Percentiles rank a stretch among this genome's conserved stretches.
Conservation (phyloP, 2,797 vertebrate species). For the Protosalanx chinensis region DNA sequence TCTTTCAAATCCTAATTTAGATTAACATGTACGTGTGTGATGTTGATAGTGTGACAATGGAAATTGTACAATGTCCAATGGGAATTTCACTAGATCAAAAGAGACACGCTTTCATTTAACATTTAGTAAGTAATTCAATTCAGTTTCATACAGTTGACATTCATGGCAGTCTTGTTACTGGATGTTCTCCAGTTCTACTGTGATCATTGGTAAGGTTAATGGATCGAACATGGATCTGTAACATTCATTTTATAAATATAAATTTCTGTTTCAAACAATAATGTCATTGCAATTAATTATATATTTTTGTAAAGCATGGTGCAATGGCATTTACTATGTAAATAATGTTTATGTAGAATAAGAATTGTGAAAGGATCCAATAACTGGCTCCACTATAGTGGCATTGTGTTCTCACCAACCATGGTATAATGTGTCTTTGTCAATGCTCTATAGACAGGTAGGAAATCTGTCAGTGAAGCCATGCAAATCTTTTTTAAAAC, state of each 20-base stretch:
- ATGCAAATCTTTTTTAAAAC: slow-evolving; percentile 73
- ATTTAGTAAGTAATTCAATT: slow-evolving; percentile 7
- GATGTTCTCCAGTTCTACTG: neutral
- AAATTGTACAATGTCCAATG: slow-evolving; percentile 30
- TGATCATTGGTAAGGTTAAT: slow-evolving; percentile 1
- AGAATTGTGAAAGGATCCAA: slow-evolving; percentile 24
- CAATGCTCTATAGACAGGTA: slow-evolving; percentile 20
- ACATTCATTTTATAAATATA: slow-evolving; percentile 49
- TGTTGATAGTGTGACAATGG: slow-evolving; percentile 27
- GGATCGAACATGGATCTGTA: slow-evolving; percentile 1
- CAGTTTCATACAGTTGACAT: neutral
- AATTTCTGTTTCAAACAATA: slow-evolving; percentile 20
- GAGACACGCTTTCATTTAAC: slow-evolving; percentile 3
- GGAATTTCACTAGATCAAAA: slow-evolving; percentile 20
- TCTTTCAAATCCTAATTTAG: neutral
- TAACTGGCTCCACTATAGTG: slow-evolving; percentile 32
- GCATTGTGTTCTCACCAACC: slow-evolving; percentile 45
- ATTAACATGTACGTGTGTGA: neutral
- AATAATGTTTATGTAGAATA: slow-evolving; percentile 22
- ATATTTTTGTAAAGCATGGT: slow-evolving; percentile 13
- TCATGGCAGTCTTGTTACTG: neutral
- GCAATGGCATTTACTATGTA: slow-evolving; percentile 29
- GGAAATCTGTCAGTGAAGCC: slow-evolving; percentile 46
- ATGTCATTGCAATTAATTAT: neutral
- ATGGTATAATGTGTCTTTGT: slow-evolving; percentile 67